Percentiles rank a stretch among this genome's conserved stretches.
Evolutionary conservation across 2,113 vertebrate genomes (phyloP).

Genomic region (Carassius gibelio): DNA sequence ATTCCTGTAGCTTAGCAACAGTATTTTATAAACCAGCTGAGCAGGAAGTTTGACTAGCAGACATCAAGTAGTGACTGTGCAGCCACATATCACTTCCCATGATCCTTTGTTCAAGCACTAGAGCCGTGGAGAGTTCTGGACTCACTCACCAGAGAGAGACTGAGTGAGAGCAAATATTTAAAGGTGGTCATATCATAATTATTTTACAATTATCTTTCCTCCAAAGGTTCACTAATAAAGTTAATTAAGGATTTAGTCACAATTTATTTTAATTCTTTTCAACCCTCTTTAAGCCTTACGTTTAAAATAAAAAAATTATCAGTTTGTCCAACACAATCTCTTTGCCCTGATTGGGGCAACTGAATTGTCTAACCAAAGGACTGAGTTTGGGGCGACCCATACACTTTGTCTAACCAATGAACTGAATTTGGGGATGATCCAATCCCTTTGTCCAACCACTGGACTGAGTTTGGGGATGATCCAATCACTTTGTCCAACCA

Average conservation of each 20-base stretch:
- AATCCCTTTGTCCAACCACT: no score
- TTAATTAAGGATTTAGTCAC: not conserved
- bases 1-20: slow-evolving; percentile 34
- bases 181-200: not conserved
- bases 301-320: not conserved
- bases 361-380: no score
- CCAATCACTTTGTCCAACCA: no score
- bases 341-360: no score
- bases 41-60: slow-evolving; percentile 21
- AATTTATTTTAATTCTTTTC: not conserved
- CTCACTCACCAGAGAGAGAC: not conserved
- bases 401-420: no score
- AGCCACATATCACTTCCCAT: slow-evolving; percentile 8
- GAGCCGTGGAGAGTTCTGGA: not conserved
- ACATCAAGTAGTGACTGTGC: not conserved
- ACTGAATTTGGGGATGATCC: no score
- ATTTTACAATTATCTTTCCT: no score
- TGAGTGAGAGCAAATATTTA: not conserved
- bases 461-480: no score
- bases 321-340: no score
- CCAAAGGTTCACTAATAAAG: not conserved
- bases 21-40: slow-evolving; percentile 28
- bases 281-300: not conserved
- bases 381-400: no score
- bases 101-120: slow-evolving; percentile 3